phyloP scores from a whole-genome alignment of 92 coral and sea anemone species.

The Ricordea florida region DNA sequence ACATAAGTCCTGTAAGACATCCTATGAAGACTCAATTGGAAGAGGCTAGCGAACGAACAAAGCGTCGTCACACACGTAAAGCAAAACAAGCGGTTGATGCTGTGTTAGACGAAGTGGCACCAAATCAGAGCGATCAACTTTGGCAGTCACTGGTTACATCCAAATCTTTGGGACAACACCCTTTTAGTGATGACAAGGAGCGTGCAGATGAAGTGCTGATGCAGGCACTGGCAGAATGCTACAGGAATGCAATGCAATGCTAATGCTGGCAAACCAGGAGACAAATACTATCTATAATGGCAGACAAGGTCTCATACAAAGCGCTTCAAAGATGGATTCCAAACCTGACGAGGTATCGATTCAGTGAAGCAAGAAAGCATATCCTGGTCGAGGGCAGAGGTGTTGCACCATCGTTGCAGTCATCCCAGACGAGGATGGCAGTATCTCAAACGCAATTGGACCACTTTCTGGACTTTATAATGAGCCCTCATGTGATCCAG shows the following conservation, averaged over 20 bases:
- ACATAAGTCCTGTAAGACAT: conserved; percentile 63
- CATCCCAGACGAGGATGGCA: conserved; percentile 33
- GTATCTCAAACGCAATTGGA: conserved; percentile 47
- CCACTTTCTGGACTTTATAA: conserved; percentile 54
- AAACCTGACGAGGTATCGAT: conserved; percentile 34
- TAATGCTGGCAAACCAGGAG: conserved; percentile 33
- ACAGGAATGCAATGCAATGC: conserved; percentile 52
- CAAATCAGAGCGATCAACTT: conserved; percentile 38
- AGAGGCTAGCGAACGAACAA: conserved; percentile 60
- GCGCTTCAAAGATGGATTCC: conserved; percentile 34
- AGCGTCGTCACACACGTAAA: conserved; percentile 57
- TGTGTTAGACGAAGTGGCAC: conserved; percentile 64
- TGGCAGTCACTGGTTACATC: conserved; percentile 57
- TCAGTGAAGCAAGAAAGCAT: conserved; percentile 44
- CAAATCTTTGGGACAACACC: conserved; percentile 7
- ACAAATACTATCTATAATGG: conserved; percentile 40
- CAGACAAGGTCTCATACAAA: conserved; percentile 32
- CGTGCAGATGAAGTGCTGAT: conserved; percentile 36
- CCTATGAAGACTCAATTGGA: conserved; percentile 49
- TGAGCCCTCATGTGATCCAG: conserved; percentile 57
- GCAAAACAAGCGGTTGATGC: conserved; percentile 61
- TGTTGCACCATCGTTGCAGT: conserved; percentile 24
- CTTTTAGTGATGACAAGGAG: background rate
- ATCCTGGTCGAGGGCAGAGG: conserved; percentile 49
- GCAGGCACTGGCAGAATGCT: conserved; percentile 53